These are phyloP conservation scores for Formica exsecta DNA, from an alignment of 1,140 invertebrate species.

Conservation along the genomic window DNA sequence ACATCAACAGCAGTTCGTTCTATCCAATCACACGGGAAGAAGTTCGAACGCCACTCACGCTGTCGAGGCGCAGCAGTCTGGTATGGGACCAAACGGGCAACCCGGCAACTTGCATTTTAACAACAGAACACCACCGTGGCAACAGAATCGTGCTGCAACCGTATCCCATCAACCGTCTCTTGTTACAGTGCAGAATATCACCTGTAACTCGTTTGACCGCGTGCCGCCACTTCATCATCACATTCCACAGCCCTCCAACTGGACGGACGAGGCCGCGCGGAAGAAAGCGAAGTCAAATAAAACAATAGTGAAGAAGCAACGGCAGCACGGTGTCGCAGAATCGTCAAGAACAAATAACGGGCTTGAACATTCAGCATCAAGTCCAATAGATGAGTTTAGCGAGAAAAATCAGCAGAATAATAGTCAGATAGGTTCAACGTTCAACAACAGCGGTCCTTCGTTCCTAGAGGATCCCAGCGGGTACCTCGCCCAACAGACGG, in stretches of 20 bases:
- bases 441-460: constrained; percentile 87
- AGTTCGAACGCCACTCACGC: constrained; percentile 78
- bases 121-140: constrained; percentile 89
- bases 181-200: constrained; percentile 80
- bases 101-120: constrained; percentile 81
- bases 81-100: constrained; percentile 77
- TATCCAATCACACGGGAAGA: constrained; percentile 77
- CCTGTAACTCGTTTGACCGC: constrained; percentile 87
- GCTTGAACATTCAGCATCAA: constrained; percentile 75
- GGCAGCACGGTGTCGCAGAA: constrained; percentile 83
- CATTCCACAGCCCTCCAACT: constrained; percentile 88
- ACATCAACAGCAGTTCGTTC: constrained; percentile 78
- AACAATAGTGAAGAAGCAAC: constrained; percentile 87
- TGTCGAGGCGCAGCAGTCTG: constrained; percentile 74
- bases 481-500: constrained; percentile 95
- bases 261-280: constrained; percentile 89
- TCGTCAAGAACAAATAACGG: constrained; percentile 75
- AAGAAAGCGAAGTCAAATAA: constrained; percentile 89
- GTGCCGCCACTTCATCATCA: constrained; percentile 92
- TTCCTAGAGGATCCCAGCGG: constrained; percentile 96
- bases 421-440: constrained; percentile 79
- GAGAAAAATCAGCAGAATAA: constrained; percentile 82
- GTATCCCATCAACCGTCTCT: constrained; percentile 79
- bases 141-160: constrained; percentile 86
- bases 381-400: constrained; percentile 79